These are phyloP conservation scores for Mesaphorura yosii DNA, from an alignment of 1,140 invertebrate genomes.

Conservation along the genomic window DNA sequence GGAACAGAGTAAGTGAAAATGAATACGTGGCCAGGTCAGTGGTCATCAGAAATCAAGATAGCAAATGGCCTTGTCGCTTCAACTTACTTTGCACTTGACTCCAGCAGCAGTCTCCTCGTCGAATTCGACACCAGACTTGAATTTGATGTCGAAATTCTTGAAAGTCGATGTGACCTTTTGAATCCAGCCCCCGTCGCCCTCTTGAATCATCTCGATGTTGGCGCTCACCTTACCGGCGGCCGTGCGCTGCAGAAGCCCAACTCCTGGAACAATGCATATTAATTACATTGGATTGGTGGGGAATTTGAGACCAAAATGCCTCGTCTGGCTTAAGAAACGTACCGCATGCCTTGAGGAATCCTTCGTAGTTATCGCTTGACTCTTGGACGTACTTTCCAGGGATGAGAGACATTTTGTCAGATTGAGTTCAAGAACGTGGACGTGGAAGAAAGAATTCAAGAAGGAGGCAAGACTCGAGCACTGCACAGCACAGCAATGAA, in stretches of 20 bases:
- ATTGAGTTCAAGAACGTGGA: too few relatives aligned
- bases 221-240: neutral
- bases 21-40: too few relatives aligned
- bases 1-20: too few relatives aligned
- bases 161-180: constrained; percentile 54
- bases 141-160: constrained; percentile 63
- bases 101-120: constrained; percentile 46
- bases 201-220: constrained; percentile 5
- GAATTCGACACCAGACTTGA: constrained; percentile 64
- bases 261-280: too few relatives aligned
- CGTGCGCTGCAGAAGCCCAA: neutral
- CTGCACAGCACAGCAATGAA: too few relatives aligned
- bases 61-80: too few relatives aligned
- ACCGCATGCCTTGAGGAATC: constrained; percentile 2
- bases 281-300: too few relatives aligned
- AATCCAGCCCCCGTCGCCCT: neutral
- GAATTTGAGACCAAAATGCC: too few relatives aligned
- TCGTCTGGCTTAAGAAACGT: too few relatives aligned
- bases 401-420: neutral
- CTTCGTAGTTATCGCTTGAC: neutral
- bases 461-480: too few relatives aligned
- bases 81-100: constrained; percentile 6
- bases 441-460: too few relatives aligned
- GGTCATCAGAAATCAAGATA: too few relatives aligned
- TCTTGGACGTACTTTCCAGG: neutral